A percentile compares a stretch with the other conserved stretches of the same genome.
These are phyloP conservation scores for Petrocephalus schoutedeni DNA, from an alignment of 2,797 vertebrate species.

Conservation along the genomic window DNA sequence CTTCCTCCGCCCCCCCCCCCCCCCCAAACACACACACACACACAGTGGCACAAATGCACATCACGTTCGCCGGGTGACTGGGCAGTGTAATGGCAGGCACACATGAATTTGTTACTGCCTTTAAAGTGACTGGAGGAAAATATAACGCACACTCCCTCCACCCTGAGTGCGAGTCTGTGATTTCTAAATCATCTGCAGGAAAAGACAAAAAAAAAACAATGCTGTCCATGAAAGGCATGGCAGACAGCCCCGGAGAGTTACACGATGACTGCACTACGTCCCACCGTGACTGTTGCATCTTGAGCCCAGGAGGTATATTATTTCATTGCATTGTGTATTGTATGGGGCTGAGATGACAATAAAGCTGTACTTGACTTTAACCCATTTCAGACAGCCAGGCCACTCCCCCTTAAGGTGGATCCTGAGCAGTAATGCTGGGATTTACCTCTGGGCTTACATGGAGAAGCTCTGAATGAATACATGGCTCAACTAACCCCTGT, in stretches of 20 bases:
- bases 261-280: neutral
- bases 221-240: neutral
- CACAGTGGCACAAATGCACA: neutral
- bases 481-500: neutral
- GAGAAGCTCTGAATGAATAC: neutral
- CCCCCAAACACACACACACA: slow-evolving; percentile 9
- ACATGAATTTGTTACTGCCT: slow-evolving; percentile 42
- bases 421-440: neutral
- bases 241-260: neutral
- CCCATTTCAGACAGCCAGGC: neutral
- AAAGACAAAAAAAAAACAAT: neutral
- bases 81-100: slow-evolving; percentile 48
- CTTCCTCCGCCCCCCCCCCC: slow-evolving; percentile 43
- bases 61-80: slow-evolving; percentile 31
- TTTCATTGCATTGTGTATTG: neutral
- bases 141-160: slow-evolving; percentile 14
- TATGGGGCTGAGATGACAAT: neutral
- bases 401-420: neutral
- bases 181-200: slow-evolving; percentile 36
- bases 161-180: slow-evolving; percentile 51
- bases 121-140: slow-evolving; percentile 51
- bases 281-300: neutral
- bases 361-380: neutral
- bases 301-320: too few species aligned
- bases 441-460: slow-evolving; percentile 19